Evolutionary conservation across 2,888 invertebrate species (phyloP).

Genomic region (Mythimna pallens): DNA sequence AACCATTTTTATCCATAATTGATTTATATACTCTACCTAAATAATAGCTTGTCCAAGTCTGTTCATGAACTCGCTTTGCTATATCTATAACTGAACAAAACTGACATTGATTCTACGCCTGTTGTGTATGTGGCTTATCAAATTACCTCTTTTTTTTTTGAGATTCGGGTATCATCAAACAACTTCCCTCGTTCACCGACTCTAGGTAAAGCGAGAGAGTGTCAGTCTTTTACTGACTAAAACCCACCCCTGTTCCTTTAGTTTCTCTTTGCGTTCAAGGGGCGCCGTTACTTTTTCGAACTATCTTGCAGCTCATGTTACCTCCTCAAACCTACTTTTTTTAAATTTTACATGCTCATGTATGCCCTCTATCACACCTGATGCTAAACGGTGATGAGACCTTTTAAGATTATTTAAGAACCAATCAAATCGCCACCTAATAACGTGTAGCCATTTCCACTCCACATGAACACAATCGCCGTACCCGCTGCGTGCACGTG

Average conservation of each 20-base stretch:
- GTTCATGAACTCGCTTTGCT: constrained; percentile 3
- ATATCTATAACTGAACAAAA: background rate
- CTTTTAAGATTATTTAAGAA: background rate
- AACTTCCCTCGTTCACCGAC: no score
- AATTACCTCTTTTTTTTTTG: background rate
- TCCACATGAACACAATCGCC: background rate
- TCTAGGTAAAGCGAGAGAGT: no score
- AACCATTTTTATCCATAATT: background rate
- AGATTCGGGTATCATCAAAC: no score
- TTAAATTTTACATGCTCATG: no score
- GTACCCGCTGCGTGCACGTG: background rate
- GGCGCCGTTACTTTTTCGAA: no score
- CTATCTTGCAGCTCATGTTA: no score
- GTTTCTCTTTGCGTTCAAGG: no score
- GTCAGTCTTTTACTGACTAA: background rate
- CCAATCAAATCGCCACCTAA: background rate
- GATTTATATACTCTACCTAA: background rate
- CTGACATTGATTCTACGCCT: background rate
- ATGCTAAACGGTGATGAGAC: background rate
- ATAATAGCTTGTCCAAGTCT: background rate
- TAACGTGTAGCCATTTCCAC: background rate
- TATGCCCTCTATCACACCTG: background rate
- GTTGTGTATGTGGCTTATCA: background rate
- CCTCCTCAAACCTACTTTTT: no score
- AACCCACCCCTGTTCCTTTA: background rate